These are phyloP conservation scores for Pseudococcus jackbeardsleyi DNA, from an alignment of 2,888 invertebrate species.

Conservation along the genomic window DNA sequence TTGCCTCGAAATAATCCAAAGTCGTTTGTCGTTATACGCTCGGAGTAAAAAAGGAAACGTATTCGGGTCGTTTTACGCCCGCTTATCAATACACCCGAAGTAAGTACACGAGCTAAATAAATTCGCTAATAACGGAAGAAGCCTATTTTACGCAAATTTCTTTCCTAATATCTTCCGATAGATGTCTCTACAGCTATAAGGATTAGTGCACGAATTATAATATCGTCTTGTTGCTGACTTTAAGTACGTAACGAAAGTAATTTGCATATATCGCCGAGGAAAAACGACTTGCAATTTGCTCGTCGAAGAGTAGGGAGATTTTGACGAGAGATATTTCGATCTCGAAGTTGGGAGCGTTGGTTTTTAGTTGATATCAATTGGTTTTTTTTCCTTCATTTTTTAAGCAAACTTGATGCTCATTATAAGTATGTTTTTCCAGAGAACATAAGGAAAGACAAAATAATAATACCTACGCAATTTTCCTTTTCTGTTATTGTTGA, in stretches of 20 bases:
- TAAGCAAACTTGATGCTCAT: too few relatives aligned
- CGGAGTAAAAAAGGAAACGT: neutral
- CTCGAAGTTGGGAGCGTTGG: too few relatives aligned
- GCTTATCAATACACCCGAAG: slow-evolving; percentile 27
- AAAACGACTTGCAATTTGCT: neutral
- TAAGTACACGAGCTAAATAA: slow-evolving; percentile 27
- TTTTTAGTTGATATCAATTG: too few relatives aligned
- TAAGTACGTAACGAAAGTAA: slow-evolving; percentile 56
- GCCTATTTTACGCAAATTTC: slow-evolving; percentile 54
- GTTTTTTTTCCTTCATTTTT: too few relatives aligned
- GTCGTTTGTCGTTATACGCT: neutral
- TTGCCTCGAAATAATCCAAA: neutral
- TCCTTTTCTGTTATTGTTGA: too few relatives aligned
- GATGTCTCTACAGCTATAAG: slow-evolving; percentile 48
- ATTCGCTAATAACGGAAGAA: slow-evolving; percentile 56
- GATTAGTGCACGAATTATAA: slow-evolving; percentile 56
- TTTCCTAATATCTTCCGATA: slow-evolving; percentile 41
- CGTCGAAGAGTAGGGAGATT: neutral
- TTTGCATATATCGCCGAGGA: slow-evolving; percentile 53
- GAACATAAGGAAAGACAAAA: too few relatives aligned
- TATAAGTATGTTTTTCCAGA: too few relatives aligned
- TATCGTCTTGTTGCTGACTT: slow-evolving; percentile 29
- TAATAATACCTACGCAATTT: too few relatives aligned
- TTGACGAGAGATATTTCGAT: neutral
- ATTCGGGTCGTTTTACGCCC: neutral